These are phyloP conservation scores for Trichonephila clavata DNA, from an alignment of 1,140 invertebrate species.

Conservation along the genomic window DNA sequence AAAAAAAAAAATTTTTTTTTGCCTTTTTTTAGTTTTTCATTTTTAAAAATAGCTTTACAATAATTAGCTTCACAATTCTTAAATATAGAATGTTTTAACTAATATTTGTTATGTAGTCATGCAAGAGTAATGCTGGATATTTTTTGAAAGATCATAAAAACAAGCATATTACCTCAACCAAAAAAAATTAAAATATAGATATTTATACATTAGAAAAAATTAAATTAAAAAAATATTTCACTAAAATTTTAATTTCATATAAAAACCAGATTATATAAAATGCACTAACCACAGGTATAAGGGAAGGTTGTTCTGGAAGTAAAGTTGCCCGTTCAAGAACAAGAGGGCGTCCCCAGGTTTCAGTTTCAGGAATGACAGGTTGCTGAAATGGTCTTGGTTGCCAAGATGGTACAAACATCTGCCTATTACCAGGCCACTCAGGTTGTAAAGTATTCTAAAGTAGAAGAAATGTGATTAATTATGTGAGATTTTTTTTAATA, in stretches of 20 bases:
- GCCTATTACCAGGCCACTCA: slow-evolving; percentile 87
- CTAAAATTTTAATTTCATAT: no score
- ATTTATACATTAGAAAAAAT: neutral
- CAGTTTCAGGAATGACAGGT: slow-evolving; percentile 85
- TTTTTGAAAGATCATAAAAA: no score
- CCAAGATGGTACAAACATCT: slow-evolving; percentile 91
- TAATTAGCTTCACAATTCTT: no score
- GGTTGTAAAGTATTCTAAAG: slow-evolving; percentile 88
- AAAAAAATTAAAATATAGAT: neutral
- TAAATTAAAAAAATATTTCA: neutral
- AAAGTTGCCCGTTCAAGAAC: slow-evolving; percentile 89
- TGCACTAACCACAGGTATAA: slow-evolving; percentile 83
- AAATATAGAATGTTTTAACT: no score
- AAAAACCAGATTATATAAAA: neutral
- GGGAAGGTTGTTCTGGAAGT: slow-evolving; percentile 81
- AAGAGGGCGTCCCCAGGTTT: slow-evolving; percentile 89
- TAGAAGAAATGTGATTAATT: neutral
- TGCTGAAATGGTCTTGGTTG: slow-evolving; percentile 88
- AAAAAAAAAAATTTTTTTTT: neutral
- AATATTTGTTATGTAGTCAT: no score
- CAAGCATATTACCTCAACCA: no score
- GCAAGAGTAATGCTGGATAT: no score
- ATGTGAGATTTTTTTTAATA: no score
- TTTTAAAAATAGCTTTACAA: no score
- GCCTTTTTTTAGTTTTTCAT: no score